Evolutionary conservation across 2,113 vertebrate genomes (phyloP).

Genomic region (Pluvianellus socialis): DNA sequence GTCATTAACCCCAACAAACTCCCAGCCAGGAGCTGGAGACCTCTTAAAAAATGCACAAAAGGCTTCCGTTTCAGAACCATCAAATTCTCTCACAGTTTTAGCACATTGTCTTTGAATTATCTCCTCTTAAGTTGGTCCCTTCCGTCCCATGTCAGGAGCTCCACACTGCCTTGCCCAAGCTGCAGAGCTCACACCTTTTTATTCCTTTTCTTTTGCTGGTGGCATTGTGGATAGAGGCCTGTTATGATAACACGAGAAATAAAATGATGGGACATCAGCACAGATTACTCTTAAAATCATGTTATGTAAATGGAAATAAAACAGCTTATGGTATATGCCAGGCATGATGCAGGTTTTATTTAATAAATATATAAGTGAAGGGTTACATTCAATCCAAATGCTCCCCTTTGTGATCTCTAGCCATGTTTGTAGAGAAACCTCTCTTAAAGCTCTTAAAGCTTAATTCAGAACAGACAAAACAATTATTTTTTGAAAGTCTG

Average conservation of each 20-base stretch:
- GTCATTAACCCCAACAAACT: background rate
- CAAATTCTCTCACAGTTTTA: background rate
- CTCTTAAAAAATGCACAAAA: background rate
- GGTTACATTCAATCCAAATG: conserved; percentile 44
- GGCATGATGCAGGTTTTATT: conserved; percentile 8
- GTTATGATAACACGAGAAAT: background rate
- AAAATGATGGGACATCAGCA: conserved; percentile 11
- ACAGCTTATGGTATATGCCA: background rate
- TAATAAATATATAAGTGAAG: conserved; percentile 32
- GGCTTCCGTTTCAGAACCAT: background rate
- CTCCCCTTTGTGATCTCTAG: conserved; percentile 51
- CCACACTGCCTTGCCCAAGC: background rate
- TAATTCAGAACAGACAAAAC: conserved; percentile 62
- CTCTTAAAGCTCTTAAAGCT: conserved; percentile 42
- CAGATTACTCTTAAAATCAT: conserved; percentile 28
- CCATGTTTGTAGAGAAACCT: conserved; percentile 50
- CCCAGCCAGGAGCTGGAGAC: background rate
- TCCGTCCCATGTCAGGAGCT: background rate
- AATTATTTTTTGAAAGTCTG: conserved; percentile 61
- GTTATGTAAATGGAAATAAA: conserved; percentile 41
- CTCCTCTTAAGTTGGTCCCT: background rate
- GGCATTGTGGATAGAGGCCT: background rate
- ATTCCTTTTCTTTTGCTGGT: background rate
- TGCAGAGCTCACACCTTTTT: background rate
- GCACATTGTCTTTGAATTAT: background rate